phyloP scores from a whole-genome alignment of 2,797 vertebrate species.

The Ataeniobius toweri region DNA sequence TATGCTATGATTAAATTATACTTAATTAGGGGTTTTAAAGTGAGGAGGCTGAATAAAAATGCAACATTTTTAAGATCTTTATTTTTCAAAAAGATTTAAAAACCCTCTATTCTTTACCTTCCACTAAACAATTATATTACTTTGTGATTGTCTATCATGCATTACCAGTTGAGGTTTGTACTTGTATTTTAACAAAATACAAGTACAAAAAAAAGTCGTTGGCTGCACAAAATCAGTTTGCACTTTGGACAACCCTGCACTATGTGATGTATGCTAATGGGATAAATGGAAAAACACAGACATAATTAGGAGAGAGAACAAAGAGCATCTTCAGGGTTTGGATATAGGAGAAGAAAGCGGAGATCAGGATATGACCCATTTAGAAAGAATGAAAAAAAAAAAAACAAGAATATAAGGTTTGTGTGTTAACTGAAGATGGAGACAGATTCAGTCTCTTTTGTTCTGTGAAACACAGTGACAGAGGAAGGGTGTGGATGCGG shows the following conservation, averaged over 20 bases:
- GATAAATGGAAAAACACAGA: slow-evolving; percentile 10
- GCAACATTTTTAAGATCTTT: not conserved
- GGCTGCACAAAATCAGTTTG: no score
- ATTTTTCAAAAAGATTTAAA: not conserved
- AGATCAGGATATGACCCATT: slow-evolving; percentile 41
- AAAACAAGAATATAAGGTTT: slow-evolving; percentile 25
- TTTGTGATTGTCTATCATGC: not conserved
- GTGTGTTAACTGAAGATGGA: slow-evolving; percentile 45
- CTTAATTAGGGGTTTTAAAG: no score
- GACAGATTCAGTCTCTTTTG: slow-evolving; percentile 35
- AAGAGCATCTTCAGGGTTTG: slow-evolving; percentile 37
- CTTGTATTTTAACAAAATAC: not conserved
- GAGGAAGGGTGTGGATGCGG: slow-evolving; percentile 49
- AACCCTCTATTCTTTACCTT: not conserved
- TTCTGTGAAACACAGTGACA: slow-evolving; percentile 56
- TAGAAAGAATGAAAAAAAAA: slow-evolving; percentile 37
- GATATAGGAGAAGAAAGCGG: slow-evolving; percentile 25
- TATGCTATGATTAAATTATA: no score
- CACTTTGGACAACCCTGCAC: not conserved
- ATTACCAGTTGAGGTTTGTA: not conserved
- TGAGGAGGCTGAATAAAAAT: not conserved
- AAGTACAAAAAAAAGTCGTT: no score
- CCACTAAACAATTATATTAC: not conserved
- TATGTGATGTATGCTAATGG: not conserved
- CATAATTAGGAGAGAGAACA: slow-evolving; percentile 33